phyloP scores from a whole-genome alignment of 1,140 invertebrate genomes.

The Linepithema humile region DNA sequence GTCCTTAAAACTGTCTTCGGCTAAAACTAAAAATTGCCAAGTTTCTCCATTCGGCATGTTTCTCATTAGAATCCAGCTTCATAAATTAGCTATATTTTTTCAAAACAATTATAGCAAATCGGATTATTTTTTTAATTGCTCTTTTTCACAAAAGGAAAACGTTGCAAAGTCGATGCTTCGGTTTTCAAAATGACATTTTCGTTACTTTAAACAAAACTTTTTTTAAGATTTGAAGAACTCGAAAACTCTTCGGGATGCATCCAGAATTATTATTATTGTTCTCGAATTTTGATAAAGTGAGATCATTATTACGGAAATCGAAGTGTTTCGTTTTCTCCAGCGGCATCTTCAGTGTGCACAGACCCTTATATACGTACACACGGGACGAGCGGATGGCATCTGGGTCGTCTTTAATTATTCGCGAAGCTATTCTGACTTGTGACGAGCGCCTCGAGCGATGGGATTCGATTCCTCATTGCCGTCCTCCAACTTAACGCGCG shows the following conservation, averaged over 20 bases:
- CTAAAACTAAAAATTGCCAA: background rate
- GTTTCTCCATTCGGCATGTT: background rate
- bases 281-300: no score
- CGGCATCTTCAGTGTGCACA: slow-evolving; percentile 11
- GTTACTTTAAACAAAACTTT: no score
- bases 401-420: slow-evolving; percentile 73
- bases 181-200: no score
- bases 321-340: background rate
- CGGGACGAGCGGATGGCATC: slow-evolving; percentile 56
- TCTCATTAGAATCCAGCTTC: background rate
- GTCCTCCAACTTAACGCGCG: background rate
- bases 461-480: slow-evolving; percentile 60
- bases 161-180: no score
- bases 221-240: no score
- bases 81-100: background rate
- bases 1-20: background rate
- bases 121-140: no score
- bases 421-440: slow-evolving; percentile 69
- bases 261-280: no score
- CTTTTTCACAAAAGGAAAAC: no score
- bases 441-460: slow-evolving; percentile 62
- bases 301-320: no score
- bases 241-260: no score
- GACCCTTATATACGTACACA: slow-evolving; percentile 46
- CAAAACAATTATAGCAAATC: no score